These are phyloP conservation scores for Campaea margaritaria DNA, from an alignment of 2,888 invertebrate species.

Conservation along the genomic window DNA sequence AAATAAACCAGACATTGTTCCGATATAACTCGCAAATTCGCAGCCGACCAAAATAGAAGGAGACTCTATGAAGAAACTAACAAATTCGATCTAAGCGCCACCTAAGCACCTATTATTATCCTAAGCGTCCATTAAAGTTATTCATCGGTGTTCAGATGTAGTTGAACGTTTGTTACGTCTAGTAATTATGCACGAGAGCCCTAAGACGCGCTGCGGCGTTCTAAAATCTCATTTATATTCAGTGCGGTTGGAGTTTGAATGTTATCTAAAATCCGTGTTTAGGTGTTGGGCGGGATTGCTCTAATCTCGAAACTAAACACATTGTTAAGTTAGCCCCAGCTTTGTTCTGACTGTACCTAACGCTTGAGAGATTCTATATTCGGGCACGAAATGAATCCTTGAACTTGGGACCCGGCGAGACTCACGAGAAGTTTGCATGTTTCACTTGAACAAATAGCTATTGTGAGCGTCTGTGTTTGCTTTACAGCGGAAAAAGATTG, in stretches of 20 bases:
- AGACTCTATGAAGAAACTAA: conserved; percentile 41
- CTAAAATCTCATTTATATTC: conserved; percentile 85
- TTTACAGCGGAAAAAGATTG: conserved; percentile 42
- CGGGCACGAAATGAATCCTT: conserved; percentile 59
- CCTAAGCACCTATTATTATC: conserved; percentile 47
- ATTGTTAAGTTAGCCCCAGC: conserved; percentile 78
- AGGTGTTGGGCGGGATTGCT: conserved; percentile 82
- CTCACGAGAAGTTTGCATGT: conserved; percentile 46
- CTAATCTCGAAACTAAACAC: conserved; percentile 84
- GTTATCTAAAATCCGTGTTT: conserved; percentile 85
- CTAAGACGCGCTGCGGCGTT: conserved; percentile 72
- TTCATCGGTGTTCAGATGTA: conserved; percentile 65
- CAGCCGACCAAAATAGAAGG: conserved; percentile 27
- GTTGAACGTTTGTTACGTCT: conserved; percentile 68
- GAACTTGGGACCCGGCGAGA: conserved; percentile 45
- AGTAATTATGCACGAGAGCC: conserved; percentile 79
- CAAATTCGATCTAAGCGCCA: conserved; percentile 40
- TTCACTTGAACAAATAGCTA: conserved; percentile 48
- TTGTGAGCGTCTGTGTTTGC: conserved; percentile 46
- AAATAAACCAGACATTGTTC: conserved; percentile 35
- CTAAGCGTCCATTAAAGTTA: conserved; percentile 66
- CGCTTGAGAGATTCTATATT: conserved; percentile 58
- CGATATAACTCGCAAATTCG: conserved; percentile 41
- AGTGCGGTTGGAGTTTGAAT: conserved; percentile 83
- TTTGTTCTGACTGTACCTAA: conserved; percentile 67